phyloP scores from a whole-genome alignment of 2,888 invertebrate genomes.

The Ophioninae sp. region DNA sequence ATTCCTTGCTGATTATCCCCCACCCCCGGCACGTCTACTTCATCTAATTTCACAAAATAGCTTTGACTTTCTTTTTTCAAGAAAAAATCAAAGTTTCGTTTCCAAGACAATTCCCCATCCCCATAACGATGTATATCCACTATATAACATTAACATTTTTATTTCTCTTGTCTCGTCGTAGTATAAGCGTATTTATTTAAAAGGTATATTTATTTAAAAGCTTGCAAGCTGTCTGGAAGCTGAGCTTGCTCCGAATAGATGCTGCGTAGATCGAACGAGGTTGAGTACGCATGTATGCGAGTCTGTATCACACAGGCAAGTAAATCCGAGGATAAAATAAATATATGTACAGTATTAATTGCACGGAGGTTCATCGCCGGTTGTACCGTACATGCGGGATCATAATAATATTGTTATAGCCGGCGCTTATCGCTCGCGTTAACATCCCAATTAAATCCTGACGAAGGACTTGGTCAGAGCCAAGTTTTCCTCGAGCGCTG shows the following conservation, averaged over 20 bases:
- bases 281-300: not conserved
- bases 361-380: not conserved
- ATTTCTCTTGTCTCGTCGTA: too few relatives aligned
- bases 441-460: conserved; percentile 46
- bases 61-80: too few relatives aligned
- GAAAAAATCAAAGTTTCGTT: too few relatives aligned
- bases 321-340: not conserved
- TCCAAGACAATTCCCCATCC: too few relatives aligned
- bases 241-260: not conserved
- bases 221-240: not conserved
- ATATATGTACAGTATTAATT: conserved; percentile 13
- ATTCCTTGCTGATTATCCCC: too few relatives aligned
- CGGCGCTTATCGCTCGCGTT: conserved; percentile 42
- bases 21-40: too few relatives aligned
- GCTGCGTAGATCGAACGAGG: not conserved
- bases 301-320: not conserved
- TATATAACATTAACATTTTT: too few relatives aligned
- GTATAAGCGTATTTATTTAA: too few relatives aligned
- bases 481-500: conserved; percentile 32
- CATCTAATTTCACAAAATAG: too few relatives aligned
- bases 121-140: too few relatives aligned
- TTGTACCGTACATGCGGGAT: not conserved
- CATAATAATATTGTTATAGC: conserved; percentile 36
- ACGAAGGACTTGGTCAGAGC: conserved; percentile 15
- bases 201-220: not conserved